These are phyloP conservation scores for Acipenser ruthenus DNA, from an alignment of 2,797 vertebrate species.

Conservation along the genomic window DNA sequence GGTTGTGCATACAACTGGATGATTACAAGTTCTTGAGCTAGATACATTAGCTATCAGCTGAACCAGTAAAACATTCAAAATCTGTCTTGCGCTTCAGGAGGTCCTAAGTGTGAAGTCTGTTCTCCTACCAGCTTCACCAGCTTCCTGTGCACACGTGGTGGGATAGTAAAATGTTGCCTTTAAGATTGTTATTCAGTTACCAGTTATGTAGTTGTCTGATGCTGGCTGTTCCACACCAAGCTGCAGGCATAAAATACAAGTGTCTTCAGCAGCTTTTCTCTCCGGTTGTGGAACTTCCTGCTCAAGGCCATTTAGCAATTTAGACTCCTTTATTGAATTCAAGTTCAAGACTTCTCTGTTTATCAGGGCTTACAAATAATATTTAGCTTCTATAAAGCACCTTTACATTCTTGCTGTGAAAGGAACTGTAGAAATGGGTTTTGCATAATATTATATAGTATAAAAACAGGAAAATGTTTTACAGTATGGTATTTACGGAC, in stretches of 20 bases:
- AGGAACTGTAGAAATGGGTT: constrained; percentile 41
- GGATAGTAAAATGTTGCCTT: no score
- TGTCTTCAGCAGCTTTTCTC: constrained; percentile 41
- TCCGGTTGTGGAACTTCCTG: constrained; percentile 41
- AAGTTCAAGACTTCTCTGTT: constrained; percentile 26
- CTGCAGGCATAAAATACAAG: constrained; percentile 13
- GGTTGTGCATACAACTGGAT: no score
- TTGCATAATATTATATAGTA: constrained; percentile 34
- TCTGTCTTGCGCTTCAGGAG: no score
- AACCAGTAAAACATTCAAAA: no score
- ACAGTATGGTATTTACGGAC: not conserved
- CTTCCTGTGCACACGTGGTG: no score
- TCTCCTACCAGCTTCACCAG: no score
- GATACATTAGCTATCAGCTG: no score
- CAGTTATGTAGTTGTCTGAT: no score
- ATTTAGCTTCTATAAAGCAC: constrained; percentile 61
- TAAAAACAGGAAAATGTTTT: constrained; percentile 31
- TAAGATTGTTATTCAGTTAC: no score
- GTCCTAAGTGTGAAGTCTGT: no score
- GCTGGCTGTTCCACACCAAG: not conserved
- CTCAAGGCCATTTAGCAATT: constrained; percentile 55
- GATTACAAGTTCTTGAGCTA: no score
- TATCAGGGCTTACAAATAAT: constrained; percentile 54
- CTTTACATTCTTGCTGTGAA: constrained; percentile 41
- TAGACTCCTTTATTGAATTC: constrained; percentile 45